Evolutionary conservation across 2,888 invertebrate genomes (phyloP), one percentile per base, ranked within the genome.

Genomic region (Tineola bisselliella): DNA sequence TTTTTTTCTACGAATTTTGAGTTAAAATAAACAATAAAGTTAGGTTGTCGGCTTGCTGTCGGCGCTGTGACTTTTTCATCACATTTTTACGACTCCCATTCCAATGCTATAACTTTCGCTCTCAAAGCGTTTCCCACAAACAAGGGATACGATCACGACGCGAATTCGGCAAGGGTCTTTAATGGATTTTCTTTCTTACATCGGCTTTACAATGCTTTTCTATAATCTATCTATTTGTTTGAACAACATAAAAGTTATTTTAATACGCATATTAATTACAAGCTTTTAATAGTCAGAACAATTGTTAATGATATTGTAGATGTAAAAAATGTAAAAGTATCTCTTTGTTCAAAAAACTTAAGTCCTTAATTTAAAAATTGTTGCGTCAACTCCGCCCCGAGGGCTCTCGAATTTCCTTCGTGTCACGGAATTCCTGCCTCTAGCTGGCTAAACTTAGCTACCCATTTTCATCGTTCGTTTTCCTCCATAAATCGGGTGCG

Each of bases 21-120:
- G 13, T 17, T 17, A 17, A 48, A 13, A 10, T 48, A 48, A 48
- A 48, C 48, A 48, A 48, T 48, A 58, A 58, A 12, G 13, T 33
- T 33, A 43, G 54, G 63, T 64, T 48, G 61, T 12, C 33, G n/a
- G 44, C 60, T 33, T 25, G n/a, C 60, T 59, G 61, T 62, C 57
- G 19, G 43, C 64, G 62, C 63, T 63, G 66, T 67, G 66, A 69
- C 67, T 68, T 68, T 75, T 75, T 75, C 70, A 69, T 74, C 73
- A 72, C 66, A 67, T 68, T 74, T 79, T 79, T 75, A 78, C 71
- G 75, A 73, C 65, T 66, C 48, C 66, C 66, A 68, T 75, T 74
- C 68, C 65, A 65, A 63, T 67, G 63, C 64, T 69, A 67, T 69
- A 71, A 71, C 69, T 69, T 71, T 67, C 65, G 65, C 66, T 68